phyloP scores from a whole-genome alignment of 1,140 invertebrate species.

The Melitaea cinxia region DNA sequence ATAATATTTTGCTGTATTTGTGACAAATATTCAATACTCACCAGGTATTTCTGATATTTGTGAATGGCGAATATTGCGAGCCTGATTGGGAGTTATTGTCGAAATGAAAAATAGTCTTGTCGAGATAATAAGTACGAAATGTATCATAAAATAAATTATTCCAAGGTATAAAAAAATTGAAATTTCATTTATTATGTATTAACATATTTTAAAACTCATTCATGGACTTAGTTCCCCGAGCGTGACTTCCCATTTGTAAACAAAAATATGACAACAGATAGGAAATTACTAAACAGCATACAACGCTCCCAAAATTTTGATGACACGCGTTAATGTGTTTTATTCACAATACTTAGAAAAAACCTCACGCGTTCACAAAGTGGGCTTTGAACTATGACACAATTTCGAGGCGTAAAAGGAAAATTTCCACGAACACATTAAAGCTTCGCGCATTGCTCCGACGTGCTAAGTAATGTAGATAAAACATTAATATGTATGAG shows the following conservation, averaged over 20 bases:
- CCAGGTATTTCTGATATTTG: conserved; percentile 58
- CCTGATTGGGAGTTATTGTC: conserved; percentile 44
- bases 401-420: conserved; percentile 57
- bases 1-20: conserved; percentile 65
- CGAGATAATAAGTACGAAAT: not conserved
- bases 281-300: not conserved
- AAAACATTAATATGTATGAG: conserved; percentile 74
- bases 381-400: conserved; percentile 45
- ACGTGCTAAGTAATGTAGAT: conserved; percentile 65
- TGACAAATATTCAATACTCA: conserved; percentile 59
- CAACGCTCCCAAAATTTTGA: not conserved
- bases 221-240: too few relatives aligned
- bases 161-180: too few relatives aligned
- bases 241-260: not conserved
- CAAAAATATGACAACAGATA: not conserved
- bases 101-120: not conserved
- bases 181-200: too few relatives aligned
- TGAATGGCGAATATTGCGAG: conserved; percentile 52
- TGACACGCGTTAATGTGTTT: not conserved
- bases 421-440: conserved; percentile 62
- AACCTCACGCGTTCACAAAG: conserved; percentile 29
- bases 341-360: conserved; percentile 22
- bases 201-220: too few relatives aligned
- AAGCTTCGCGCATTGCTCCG: conserved; percentile 48
- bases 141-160: not conserved